Conservation (phyloP, 1,140 invertebrate genomes). For the Ceratina calcarata region DNA sequence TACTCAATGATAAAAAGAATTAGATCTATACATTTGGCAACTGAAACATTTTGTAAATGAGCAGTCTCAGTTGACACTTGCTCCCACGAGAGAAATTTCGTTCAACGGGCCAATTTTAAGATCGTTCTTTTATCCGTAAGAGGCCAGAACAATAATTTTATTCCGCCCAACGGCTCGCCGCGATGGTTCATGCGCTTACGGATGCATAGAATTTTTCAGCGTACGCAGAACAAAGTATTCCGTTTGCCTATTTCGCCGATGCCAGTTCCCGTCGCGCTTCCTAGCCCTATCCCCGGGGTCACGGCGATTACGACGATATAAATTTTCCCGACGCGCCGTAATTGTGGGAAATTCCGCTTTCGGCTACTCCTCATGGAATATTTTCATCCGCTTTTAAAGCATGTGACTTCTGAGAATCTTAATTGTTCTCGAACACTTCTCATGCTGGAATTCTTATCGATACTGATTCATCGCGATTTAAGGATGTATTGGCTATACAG, state of each 20-base stretch:
- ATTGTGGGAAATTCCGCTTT: conserved; percentile 12
- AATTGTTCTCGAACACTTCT: too few relatives aligned
- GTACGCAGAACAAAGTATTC: conserved; percentile 36
- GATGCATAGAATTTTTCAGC: conserved; percentile 56
- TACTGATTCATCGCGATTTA: too few relatives aligned
- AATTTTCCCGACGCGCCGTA: conserved; percentile 3
- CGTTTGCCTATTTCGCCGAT: conserved; percentile 30
- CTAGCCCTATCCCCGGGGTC: not conserved
- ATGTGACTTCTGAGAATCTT: too few relatives aligned
- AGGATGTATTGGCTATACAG: too few relatives aligned
- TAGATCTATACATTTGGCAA: too few relatives aligned
- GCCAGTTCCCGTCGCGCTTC: conserved; percentile 2
- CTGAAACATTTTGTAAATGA: too few relatives aligned
- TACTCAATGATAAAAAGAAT: too few relatives aligned
- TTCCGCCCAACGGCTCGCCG: not conserved
- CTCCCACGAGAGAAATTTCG: not conserved
- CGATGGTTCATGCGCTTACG: conserved; percentile 20
- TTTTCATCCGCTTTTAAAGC: not conserved
- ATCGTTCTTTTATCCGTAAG: conserved; percentile 19
- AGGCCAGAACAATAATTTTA: conserved; percentile 19
- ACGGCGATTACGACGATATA: conserved; percentile 20
- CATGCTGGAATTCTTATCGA: too few relatives aligned
- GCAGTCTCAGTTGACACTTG: too few relatives aligned
- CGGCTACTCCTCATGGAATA: not conserved
- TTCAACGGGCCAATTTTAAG: conserved; percentile 23